Percentiles rank a stretch among this genome's conserved stretches.
Evolutionary conservation across 1,140 invertebrate genomes (phyloP).

Genomic region (Drosophila bocqueti): DNA sequence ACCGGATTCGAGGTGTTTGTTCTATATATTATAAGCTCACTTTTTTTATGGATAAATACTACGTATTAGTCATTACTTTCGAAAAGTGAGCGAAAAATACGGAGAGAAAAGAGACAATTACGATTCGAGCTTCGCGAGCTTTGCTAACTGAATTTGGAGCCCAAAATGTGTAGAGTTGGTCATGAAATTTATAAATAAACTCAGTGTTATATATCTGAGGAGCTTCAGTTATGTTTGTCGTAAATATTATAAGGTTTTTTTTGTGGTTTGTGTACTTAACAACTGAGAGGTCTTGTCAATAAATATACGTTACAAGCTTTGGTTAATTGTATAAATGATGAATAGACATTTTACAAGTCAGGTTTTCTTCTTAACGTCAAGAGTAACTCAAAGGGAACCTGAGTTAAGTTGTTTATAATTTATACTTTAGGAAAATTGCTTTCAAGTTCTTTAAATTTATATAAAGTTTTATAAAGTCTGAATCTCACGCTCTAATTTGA

Average conservation of each 20-base stretch:
- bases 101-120: constrained; percentile 15
- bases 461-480: too few species aligned
- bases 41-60: constrained; percentile 28
- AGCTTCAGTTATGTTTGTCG: neutral
- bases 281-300: neutral
- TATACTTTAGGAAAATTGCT: neutral
- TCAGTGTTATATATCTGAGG: neutral
- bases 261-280: neutral
- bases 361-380: too few species aligned
- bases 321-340: neutral
- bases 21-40: constrained; percentile 34
- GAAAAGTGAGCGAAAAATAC: constrained; percentile 6
- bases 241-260: neutral
- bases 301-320: neutral
- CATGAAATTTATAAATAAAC: neutral
- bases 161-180: neutral
- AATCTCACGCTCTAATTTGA: constrained; percentile 17
- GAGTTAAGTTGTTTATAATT: neutral
- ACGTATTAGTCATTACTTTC: constrained; percentile 35
- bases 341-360: neutral
- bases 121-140: neutral
- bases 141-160: constrained; percentile 11
- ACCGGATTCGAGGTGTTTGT: constrained; percentile 30
- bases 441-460: neutral
- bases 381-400: neutral